phyloP scores from a whole-genome alignment of 2,797 vertebrate genomes.

The Ctenopoma kingsleyae region DNA sequence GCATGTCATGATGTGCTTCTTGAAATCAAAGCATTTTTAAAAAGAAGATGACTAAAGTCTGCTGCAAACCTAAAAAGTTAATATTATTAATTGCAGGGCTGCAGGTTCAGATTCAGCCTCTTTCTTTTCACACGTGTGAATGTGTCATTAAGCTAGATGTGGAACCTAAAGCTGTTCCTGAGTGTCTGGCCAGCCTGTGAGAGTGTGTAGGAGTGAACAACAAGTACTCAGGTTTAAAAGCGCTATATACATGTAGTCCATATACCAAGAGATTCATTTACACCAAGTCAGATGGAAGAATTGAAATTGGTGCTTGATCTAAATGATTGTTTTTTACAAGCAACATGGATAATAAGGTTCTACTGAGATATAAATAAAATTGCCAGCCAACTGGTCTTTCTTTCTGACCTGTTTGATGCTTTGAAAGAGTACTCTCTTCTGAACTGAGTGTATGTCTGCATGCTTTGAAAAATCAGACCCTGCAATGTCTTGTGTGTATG shows the following conservation, averaged over 20 bases:
- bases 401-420: neutral
- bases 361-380: neutral
- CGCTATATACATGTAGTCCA: neutral
- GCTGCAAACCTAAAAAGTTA: neutral
- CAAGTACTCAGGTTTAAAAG: neutral
- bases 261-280: neutral
- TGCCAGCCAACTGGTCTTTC: neutral
- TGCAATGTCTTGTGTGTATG: slow-evolving; percentile 6
- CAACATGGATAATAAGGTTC: neutral
- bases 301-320: neutral
- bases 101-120: neutral
- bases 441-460: neutral
- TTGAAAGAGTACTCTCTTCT: neutral
- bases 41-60: neutral
- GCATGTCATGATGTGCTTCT: neutral
- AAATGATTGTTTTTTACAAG: no score
- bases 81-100: neutral
- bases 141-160: neutral
- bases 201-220: neutral
- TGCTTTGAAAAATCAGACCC: neutral
- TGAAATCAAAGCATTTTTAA: neutral
- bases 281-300: neutral
- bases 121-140: neutral
- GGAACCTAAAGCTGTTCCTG: neutral
- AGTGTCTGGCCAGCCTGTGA: no score